These are phyloP conservation scores for Sesia bembeciformis DNA, from an alignment of 2,888 invertebrate species.

Conservation along the genomic window DNA sequence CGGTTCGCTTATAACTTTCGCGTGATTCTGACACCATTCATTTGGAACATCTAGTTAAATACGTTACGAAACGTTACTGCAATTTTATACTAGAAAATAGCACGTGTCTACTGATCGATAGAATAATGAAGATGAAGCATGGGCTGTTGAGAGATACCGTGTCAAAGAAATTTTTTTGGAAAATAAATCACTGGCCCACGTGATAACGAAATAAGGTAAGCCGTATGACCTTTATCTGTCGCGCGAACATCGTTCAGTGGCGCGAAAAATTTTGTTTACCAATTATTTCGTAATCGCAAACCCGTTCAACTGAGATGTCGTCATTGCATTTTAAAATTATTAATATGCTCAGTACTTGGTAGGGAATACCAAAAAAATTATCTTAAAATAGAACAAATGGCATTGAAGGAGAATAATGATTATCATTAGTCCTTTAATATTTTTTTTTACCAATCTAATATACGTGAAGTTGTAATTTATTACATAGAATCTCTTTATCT, in stretches of 20 bases:
- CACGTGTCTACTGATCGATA: background rate
- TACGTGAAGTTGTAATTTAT: background rate
- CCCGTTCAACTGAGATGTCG: conserved; percentile 31
- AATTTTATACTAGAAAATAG: background rate
- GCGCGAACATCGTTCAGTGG: conserved; percentile 31
- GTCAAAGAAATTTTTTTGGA: background rate
- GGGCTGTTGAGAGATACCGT: background rate
- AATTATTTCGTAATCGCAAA: conserved; percentile 43
- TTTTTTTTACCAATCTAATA: background rate
- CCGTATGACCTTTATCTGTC: conserved; percentile 33
- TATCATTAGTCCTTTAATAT: background rate
- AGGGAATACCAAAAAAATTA: background rate
- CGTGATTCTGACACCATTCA: conserved; percentile 13
- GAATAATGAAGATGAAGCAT: background rate
- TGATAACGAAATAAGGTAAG: conserved; percentile 23
- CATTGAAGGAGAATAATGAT: background rate
- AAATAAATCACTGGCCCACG: conserved; percentile 8
- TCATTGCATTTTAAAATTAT: conserved; percentile 7
- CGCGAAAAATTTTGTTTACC: conserved; percentile 44
- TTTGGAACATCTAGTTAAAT: background rate
- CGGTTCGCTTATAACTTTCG: conserved; percentile 15
- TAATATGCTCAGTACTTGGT: background rate
- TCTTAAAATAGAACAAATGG: background rate
- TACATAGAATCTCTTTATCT: too few species aligned
- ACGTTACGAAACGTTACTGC: background rate